Evolutionary conservation across 2,113 vertebrate genomes (phyloP).

Genomic region (Atrichornis clamosus): DNA sequence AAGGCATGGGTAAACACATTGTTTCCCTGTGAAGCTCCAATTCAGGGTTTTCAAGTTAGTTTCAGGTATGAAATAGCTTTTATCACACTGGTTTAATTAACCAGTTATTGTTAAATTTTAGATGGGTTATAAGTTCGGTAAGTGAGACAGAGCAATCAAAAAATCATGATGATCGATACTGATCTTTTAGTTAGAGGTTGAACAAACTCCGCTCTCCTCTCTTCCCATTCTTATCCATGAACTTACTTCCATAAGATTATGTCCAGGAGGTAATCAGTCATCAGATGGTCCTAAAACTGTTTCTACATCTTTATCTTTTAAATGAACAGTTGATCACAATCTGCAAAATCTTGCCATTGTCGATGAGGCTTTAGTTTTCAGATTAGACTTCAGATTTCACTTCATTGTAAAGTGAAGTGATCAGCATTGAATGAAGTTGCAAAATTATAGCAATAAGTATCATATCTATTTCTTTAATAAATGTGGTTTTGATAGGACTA

Average conservation of each 20-base stretch:
- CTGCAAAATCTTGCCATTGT: neutral
- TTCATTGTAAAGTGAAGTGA: neutral
- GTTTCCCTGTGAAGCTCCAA: neutral
- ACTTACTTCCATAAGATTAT: neutral
- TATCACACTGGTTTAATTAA: slow-evolving; percentile 12
- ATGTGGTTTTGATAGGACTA: slow-evolving; percentile 3
- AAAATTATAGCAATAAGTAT: slow-evolving; percentile 17
- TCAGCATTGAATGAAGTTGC: neutral
- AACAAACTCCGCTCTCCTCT: slow-evolving; percentile 62
- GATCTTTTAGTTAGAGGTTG: neutral
- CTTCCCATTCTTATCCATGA: neutral
- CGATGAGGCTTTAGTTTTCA: neutral
- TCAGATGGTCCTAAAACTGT: neutral
- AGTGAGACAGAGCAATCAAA: neutral
- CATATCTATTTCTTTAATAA: neutral
- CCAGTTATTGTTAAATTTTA: slow-evolving; percentile 13
- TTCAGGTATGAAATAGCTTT: neutral
- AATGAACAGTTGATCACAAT: neutral
- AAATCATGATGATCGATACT: neutral
- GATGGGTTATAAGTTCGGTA: neutral
- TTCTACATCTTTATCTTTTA: neutral
- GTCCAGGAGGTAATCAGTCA: neutral
- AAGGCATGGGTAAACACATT: neutral
- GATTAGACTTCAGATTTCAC: neutral
- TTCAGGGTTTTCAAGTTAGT: neutral